Evolutionary conservation across 2,113 vertebrate species (phyloP), one percentile per base, ranked within the genome.

Genomic region (Benthochromis sp.): DNA sequence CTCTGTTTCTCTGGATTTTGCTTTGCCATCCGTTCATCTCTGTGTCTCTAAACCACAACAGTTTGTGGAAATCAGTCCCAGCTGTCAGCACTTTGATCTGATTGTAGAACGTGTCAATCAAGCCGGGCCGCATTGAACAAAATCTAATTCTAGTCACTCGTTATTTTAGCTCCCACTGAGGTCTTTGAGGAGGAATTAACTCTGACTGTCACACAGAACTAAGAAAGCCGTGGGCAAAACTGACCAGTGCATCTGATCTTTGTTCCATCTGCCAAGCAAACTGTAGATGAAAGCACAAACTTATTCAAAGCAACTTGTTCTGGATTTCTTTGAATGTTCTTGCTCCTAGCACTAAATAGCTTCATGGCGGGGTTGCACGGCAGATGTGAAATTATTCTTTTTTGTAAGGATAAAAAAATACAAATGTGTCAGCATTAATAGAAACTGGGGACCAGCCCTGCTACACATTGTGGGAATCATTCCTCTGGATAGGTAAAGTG

Each of bases 61-160:
- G 93, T 94, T 92, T 93, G 83, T 90, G 84, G 73, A 94, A 95
- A 95, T 95, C 90, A 94, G 81, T 90, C 79, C 93, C 95, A 96
- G 93, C 94, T 95, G 95, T 94, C 94, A 93, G 89, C 94, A 94
- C 95, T 96, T 95, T 95, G 93, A 96, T 95, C 94, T 95, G 94
- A 95, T 96, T 90, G 90, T 86, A 87, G 89, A 95, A 95, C 81
- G 84, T 94, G 95, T 93, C 95, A 95, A 95, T 96, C 94, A 95
- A 88, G 90, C 66, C 17, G 1, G 87, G 84, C 85, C 90, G 90
- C 85, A 79, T 93, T 93, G 90, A 13, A 21, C 90, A 93, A 94
- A 95, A 93, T 94, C 88, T 53, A 89, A 93, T 93, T 93, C 89
- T 89, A 81, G 89, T 95, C 92, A 92, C 84, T 95, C 86, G 85